Base-by-base conservation (phyloP, 2,888 invertebrate species). In the Noctua comes region DNA sequence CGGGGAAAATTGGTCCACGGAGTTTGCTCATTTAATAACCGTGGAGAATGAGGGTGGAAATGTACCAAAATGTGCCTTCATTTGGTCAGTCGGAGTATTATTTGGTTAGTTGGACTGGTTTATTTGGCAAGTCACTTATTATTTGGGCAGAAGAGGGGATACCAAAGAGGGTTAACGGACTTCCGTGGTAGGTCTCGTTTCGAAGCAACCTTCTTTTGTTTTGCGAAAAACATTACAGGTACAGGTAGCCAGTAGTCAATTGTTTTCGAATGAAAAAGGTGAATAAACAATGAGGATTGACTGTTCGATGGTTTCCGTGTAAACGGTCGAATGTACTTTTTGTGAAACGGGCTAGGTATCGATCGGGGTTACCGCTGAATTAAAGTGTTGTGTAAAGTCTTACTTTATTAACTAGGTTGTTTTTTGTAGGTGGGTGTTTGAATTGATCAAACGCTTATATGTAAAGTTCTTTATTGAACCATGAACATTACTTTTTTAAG, bases 91-190 rank as follows among this genome's bases (percentile, higher is more conserved):
- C 18, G 8, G n/a, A 72, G 76, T 71, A 68, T 71, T 86, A 79
- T 79, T 86, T 86, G 72, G 73, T 79, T 83, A 86, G 84, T 85
- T 76, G 70, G 21, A 27, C 70, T 54, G 54, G 73, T 79, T 83
- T 79, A 86, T 85, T 85, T 79, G 84, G 73, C 43, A 66, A 85
- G 76, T 86, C 84, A 79, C 79, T 66, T 68, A n/a, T 68, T 85
- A 79, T 85, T 86, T 85, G 65, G 66, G 74, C 51, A 73, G 65
- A 76, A 79, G 51, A 71, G 65, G 79, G 68, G 57, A n/a, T 62
- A 68, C 46, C 54, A 76, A 82, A n/a, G 51, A 78, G 78, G 75
- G 82, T 73, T 76, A 62, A 65, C 72, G 48, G 27, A 48, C 27
- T 62, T 57, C 54, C 48, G 72, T 48, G 27, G 69, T 57, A 65